Percentiles rank a stretch among this genome's conserved stretches.
phyloP scores from a whole-genome alignment of 2,888 invertebrate genomes.

The Thymelicus lineola region DNA sequence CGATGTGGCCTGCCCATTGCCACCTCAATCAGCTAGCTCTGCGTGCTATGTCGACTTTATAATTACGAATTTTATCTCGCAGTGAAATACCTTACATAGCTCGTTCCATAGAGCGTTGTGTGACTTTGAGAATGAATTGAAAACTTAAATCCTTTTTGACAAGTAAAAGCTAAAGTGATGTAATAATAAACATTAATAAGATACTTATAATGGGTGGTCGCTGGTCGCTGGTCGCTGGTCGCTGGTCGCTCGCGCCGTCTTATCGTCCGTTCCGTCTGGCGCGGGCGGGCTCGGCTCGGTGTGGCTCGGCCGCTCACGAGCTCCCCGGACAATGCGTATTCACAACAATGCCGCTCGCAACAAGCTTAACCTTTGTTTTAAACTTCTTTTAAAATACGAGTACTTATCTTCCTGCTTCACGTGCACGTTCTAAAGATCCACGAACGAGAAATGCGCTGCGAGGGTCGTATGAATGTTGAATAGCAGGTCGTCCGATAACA shows the following conservation, averaged over 20 bases:
- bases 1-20: no score
- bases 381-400: conserved; percentile 10
- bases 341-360: conserved; percentile 25
- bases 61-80: no score
- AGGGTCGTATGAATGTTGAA: neutral
- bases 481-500: neutral
- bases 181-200: no score
- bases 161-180: no score
- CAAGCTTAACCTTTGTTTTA: conserved; percentile 25
- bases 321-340: conserved; percentile 13
- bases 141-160: no score
- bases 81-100: no score
- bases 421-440: neutral
- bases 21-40: no score
- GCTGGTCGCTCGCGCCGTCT: neutral
- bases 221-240: neutral
- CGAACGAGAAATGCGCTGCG: neutral
- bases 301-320: neutral
- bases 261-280: conserved; percentile 4
- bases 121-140: no score
- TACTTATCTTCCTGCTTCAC: conserved; percentile 2
- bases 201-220: no score
- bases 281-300: neutral
- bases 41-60: no score
- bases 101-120: no score